Percentiles rank a stretch among this genome's conserved stretches.
phyloP scores from a whole-genome alignment of 2,113 vertebrate genomes.

The Oreochromis spilurus region DNA sequence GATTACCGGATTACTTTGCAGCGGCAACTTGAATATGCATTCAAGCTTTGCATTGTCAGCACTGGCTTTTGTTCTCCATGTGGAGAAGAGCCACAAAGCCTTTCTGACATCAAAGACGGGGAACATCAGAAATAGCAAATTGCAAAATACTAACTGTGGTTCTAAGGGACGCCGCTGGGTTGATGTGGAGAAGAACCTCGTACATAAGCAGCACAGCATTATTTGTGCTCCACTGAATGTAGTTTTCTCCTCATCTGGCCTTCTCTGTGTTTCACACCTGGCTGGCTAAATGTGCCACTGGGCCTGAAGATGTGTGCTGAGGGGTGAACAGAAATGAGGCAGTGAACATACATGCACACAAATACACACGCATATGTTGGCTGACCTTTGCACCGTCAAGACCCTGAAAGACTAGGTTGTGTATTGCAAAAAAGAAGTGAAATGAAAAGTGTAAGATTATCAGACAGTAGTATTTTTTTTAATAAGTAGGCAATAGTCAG shows the following conservation, averaged over 20 bases:
- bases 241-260: constrained; percentile 54
- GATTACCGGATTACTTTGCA: constrained; percentile 51
- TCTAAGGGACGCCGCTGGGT: constrained; percentile 1
- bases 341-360: background rate
- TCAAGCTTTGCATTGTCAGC: constrained; percentile 50
- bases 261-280: constrained; percentile 61
- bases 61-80: constrained; percentile 44
- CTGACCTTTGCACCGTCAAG: constrained; percentile 1
- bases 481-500: background rate
- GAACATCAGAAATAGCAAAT: constrained; percentile 23
- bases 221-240: constrained; percentile 46
- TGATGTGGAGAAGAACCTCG: background rate
- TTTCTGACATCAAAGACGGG: constrained; percentile 34
- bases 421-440: background rate
- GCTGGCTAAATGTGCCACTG: constrained; percentile 61
- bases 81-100: constrained; percentile 22
- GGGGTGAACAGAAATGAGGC: background rate
- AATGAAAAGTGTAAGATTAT: background rate
- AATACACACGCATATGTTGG: background rate
- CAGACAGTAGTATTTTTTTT: background rate
- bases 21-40: constrained; percentile 35
- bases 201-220: constrained; percentile 27
- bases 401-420: background rate
- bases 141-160: constrained; percentile 16
- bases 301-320: constrained; percentile 20